Evolutionary conservation across 2,113 vertebrate species (phyloP), one percentile per base, ranked within the genome.

Genomic region (Myrmecophaga tridactyla): DNA sequence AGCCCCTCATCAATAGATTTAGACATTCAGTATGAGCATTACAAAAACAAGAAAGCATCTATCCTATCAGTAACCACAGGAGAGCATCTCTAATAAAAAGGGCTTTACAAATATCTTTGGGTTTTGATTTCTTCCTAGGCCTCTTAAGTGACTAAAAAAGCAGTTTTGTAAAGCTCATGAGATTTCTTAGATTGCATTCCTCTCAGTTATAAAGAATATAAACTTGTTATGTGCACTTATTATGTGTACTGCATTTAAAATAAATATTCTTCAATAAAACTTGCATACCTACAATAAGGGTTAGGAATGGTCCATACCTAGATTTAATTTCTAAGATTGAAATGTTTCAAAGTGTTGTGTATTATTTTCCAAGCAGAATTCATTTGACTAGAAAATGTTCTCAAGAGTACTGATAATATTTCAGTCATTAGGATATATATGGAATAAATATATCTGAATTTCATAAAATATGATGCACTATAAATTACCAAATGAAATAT

Each of bases 11-110:
- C 94, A 69, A 78, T 15, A 84, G 11, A 88, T 92, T 89, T 43
- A 93, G 60, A 18, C 6, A 94, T 97, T 96, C 94, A 90, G 90
- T 18, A 76, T 80, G 91, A 93, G 83, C 97, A 94, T 8, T 3
- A 77, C 77, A 60, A 31, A 75, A 89, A 93, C 97, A 96, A 96
- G 17, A 97, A 96, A 97, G 76, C 81, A 81, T 93, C 86, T 93
- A 25, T 13, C 25, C 77, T 88, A 96, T 69, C n/a, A 93, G 69
- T 29, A 96, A 94, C 62, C 23, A 34, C 96, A 94, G 80, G 77
- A 93, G 25, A 14, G 0, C 1, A 46, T 97, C 94, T 92, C 91
- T 94, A 91, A 96, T 86, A 81, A 67, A 89, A 96, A 96, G 41
- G 70, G 60, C 20, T 76, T 95, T 86, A 77, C 67, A 97, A 21